Evolutionary conservation across 2,888 invertebrate genomes (phyloP), one percentile per base, ranked within the genome.

Genomic region (Eupithecia pulchellata): DNA sequence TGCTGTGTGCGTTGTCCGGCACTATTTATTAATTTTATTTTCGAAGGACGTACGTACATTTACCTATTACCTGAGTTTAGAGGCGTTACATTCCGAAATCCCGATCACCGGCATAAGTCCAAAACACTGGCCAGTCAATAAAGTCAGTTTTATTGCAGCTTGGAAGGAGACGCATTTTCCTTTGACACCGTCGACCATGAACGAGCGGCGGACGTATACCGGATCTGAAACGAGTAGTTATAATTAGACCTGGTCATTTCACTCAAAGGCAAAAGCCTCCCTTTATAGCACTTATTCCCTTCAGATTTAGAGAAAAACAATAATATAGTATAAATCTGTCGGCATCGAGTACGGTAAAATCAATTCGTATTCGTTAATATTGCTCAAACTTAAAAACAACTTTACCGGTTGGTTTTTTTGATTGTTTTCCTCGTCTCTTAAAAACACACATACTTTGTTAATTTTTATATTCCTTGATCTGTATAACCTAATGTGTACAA

Each of bases 81-180:
- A 80, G 3, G 83, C 75, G 74, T 90, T 86, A 6, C 68, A 55
- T n/a, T 84, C 81, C 58, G 76, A 76, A 6, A 90, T 75, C 1
- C 89, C 90, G 2, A 83, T 62, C 0, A 91, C 89, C 2, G 91
- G 91, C 36, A 84, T 84, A 2, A 90, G 75, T 0, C 86, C 88
- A 68, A 91, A 90, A 42, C 82, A 83, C 71, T 91, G 91, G 0
- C 91, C 91, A 1, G 86, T 79, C 0, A 86, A 74, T 6, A 91
- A 68, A 0, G 84, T 81, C 0, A 84, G 52, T 68, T 82, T 88
- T 81, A 91, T 84, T 0, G 84, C 82, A 8, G 81, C 76, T 73
- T 88, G 89, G 63, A 91, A 91, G 0, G 87, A 88, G 0, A 82
- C 72, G 30, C 75, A 72, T 62, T 76, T 78, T 14, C 76, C 78